These are phyloP conservation scores for Nanorana parkeri DNA, from an alignment of 2,113 vertebrate genomes.

Conservation along the genomic window DNA sequence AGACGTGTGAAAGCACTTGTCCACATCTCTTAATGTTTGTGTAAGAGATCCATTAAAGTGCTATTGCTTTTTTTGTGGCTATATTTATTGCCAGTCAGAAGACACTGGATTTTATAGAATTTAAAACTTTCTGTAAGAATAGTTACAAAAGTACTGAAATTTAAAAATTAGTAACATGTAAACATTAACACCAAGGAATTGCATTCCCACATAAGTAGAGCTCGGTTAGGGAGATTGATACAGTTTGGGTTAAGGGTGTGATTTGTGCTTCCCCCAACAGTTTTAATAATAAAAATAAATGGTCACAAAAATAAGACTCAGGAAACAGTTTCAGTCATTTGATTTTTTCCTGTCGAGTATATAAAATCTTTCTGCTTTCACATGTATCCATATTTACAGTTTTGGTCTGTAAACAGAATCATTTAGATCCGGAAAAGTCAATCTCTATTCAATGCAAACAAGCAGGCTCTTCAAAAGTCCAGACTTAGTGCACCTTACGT, in stretches of 20 bases:
- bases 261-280: constrained; percentile 76
- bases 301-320: constrained; percentile 54
- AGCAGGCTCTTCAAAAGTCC: constrained; percentile 59
- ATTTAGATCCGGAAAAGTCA: constrained; percentile 73
- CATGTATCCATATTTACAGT: constrained; percentile 73
- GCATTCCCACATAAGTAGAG: constrained; percentile 75
- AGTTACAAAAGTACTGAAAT: constrained; percentile 93
- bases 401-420: constrained; percentile 81
- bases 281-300: constrained; percentile 66
- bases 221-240: constrained; percentile 67
- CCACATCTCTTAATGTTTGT: constrained; percentile 61
- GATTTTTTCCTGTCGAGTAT: constrained; percentile 65
- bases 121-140: constrained; percentile 83
- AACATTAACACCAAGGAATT: constrained; percentile 85
- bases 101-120: constrained; percentile 74
- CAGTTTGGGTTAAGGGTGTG: constrained; percentile 71
- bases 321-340: constrained; percentile 60
- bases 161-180: constrained; percentile 94
- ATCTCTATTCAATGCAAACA: constrained; percentile 63
- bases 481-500: constrained; percentile 61
- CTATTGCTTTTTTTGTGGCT: constrained; percentile 77
- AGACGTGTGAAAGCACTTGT: not conserved
- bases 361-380: constrained; percentile 72
- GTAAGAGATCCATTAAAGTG: constrained; percentile 79
- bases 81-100: constrained; percentile 83